phyloP scores from a whole-genome alignment of 1,140 invertebrate genomes.

The Nasonia longicornis region DNA sequence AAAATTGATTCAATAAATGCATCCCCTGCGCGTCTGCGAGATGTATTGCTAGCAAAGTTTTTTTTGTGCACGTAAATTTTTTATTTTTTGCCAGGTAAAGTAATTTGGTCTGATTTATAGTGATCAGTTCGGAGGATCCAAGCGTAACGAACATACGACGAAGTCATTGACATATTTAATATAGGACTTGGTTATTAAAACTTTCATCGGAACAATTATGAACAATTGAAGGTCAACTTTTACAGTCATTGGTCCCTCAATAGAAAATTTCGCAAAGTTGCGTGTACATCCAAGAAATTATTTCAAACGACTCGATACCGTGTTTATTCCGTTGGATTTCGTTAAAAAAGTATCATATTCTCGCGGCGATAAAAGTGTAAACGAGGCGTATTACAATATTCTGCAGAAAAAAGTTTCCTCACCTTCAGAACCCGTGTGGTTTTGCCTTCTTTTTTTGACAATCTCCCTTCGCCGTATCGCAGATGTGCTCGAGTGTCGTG shows the following conservation, averaged over 20 bases:
- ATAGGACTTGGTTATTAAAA: not conserved
- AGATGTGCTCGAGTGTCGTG: not conserved
- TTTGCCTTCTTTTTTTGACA: not conserved
- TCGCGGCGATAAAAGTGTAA: not conserved
- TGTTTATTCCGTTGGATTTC: no score
- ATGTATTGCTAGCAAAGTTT: not conserved
- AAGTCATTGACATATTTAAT: not conserved
- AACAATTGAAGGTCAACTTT: slow-evolving; percentile 11
- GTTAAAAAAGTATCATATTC: not conserved
- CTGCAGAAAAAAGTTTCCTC: not conserved
- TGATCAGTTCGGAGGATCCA: no score
- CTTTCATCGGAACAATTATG: slow-evolving; percentile 9
- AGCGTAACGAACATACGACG: no score
- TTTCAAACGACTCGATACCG: not conserved
- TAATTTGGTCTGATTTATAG: no score
- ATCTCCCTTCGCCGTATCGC: not conserved
- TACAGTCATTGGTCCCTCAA: slow-evolving; percentile 40
- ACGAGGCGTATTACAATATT: not conserved
- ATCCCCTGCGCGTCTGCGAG: not conserved
- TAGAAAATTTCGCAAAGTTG: not conserved
- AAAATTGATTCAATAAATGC: not conserved
- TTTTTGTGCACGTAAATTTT: no score
- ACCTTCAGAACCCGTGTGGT: not conserved
- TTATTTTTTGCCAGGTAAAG: no score
- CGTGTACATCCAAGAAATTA: not conserved